Conservation (phyloP, 53 echinoderm and acorn worm genomes). For the Temnopleurus reevesii region DNA sequence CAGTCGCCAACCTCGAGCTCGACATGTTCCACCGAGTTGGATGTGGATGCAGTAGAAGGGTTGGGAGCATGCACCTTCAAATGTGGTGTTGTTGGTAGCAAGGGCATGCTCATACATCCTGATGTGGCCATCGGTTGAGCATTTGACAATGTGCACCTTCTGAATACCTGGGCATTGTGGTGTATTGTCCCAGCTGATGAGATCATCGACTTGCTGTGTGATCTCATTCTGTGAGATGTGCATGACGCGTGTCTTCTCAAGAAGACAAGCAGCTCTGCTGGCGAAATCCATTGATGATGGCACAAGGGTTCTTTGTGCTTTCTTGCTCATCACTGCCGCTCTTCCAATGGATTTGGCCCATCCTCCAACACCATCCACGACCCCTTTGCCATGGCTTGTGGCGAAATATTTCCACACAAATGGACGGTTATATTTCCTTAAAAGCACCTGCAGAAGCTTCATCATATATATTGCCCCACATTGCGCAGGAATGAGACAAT, state of each 20-base stretch:
- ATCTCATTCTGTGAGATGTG: neutral
- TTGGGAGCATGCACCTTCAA: no score
- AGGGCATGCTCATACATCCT: neutral
- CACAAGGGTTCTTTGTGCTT: neutral
- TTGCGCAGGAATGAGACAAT: neutral
- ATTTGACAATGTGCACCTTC: neutral
- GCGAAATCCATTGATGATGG: neutral
- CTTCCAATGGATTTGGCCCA: neutral
- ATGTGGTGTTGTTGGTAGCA: no score
- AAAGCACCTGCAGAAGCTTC: conserved; percentile 2
- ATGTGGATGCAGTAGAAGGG: no score
- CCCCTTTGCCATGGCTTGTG: neutral
- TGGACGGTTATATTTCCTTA: neutral
- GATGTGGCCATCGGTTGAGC: neutral
- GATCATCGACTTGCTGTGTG: neutral
- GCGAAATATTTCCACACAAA: neutral
- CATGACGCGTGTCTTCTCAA: neutral
- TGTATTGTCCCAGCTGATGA: neutral
- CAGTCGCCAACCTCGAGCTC: no score
- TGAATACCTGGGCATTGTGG: neutral
- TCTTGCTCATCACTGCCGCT: neutral
- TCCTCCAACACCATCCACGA: neutral
- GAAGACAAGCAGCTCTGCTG: neutral
- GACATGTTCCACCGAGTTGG: no score
- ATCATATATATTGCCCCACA: conserved; percentile 11